Base-by-base conservation (phyloP, 2,797 vertebrate genomes). In the Pseudochirops cupreus region DNA sequence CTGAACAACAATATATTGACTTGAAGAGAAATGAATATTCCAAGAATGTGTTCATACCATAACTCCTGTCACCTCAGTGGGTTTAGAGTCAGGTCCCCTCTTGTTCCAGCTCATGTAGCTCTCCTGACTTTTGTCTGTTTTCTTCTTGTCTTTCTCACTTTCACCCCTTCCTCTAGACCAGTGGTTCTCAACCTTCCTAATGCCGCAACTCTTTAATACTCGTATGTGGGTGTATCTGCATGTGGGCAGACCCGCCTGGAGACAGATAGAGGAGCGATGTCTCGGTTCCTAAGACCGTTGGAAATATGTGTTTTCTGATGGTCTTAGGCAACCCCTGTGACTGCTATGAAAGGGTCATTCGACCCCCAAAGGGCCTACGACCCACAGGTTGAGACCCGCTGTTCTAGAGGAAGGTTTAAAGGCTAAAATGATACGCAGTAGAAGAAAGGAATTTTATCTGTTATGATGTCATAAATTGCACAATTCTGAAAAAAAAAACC, bases 401-500 rank as follows among this genome's bases (percentile, higher is more conserved):
- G 50, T 2, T 52, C 50, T 52, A 74, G 90, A 93, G 10, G 39
- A 29, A 94, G 90, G 26, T 91, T 91, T 56, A 67, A 55, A 82
- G 92, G 59, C 82, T 92, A 56, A 59, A 92, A 46, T n/a, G 53
- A 18, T 56, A 21, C 93, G 52, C 54, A 29, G 96, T 93, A 92
- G 52, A 95, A 28, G 58, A 58, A 94, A 93, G 46, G 58, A 95
- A 96, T 26, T 91, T 21, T 82, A 93, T 52, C 50, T 55, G 97
- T 97, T 98, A 89, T 97, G 97, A 98, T 96, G 97, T 97, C 97
- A 94, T n/a, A 92, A 56, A 96, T 93, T 92, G 21, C 56, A 97
- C 90, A 91, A 96, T 97, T 98, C 97, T 97, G 91, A 97, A 96
- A 95, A 94, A 74, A 54, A 7, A 97, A 18, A 55, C 21, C 50